Percentiles rank a stretch among this genome's conserved stretches.
phyloP scores from a whole-genome alignment of 2,113 vertebrate genomes.

The Pterophyllum scalare region DNA sequence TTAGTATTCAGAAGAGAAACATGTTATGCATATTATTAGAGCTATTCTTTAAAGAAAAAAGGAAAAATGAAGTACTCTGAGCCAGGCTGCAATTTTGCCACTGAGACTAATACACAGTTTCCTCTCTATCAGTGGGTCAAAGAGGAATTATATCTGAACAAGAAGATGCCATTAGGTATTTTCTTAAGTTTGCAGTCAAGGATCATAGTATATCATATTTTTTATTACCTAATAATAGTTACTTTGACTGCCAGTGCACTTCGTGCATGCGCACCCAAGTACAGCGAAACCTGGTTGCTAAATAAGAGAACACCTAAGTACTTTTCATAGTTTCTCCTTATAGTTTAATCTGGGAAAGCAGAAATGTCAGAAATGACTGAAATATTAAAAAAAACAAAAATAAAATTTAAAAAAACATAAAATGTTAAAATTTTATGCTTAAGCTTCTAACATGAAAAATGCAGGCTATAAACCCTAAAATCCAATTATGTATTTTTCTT shows the following conservation, averaged over 20 bases:
- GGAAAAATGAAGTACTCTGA: too few relatives aligned
- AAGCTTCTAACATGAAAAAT: background rate
- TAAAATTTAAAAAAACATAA: too few relatives aligned
- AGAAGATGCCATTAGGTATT: background rate
- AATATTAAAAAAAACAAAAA: background rate
- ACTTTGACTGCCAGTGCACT: background rate
- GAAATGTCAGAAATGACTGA: background rate
- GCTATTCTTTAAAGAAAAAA: too few relatives aligned
- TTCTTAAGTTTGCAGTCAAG: background rate
- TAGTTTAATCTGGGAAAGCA: background rate
- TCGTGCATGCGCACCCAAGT: background rate
- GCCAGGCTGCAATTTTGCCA: too few relatives aligned
- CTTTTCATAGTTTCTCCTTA: background rate
- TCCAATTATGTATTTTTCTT: background rate
- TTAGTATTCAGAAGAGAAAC: background rate
- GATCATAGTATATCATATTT: background rate
- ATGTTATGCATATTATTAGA: background rate
- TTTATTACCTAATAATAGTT: background rate
- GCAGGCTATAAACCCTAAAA: background rate
- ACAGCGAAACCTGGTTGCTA: background rate
- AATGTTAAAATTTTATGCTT: background rate
- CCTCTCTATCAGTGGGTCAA: too few relatives aligned
- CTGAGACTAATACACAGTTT: too few relatives aligned
- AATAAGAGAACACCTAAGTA: background rate
- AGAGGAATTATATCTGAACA: background rate